Evolutionary conservation across 1,140 invertebrate species (phyloP), one percentile per base, ranked within the genome.

Genomic region (Nomia melanderi): DNA sequence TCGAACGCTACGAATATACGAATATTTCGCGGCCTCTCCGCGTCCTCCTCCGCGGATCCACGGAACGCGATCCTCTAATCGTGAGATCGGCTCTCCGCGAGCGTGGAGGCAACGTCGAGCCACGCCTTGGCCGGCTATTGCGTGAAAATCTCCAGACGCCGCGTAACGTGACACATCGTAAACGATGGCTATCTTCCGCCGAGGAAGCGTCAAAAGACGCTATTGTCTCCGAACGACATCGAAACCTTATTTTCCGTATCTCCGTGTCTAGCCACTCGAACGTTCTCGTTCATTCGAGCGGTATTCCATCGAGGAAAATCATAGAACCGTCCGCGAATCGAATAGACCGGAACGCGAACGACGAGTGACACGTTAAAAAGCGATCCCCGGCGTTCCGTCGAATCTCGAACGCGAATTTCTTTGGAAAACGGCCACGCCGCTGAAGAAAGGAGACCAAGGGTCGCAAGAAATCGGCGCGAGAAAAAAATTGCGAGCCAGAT

Each of bases 401-500:
- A 44, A 59, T 12, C 33, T n/a, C 23, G 25, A n/a, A n/a, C 25
- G 12, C 65, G 17, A 60, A 63, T 73, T 53, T 7, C 7, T 14
- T 23, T 0, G 65, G 73, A 60, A 75, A 67, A 75, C 17, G 39
- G 20, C 14, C 53, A 4, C 4, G 25, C 1, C 20, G 20, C 6
- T 23, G 65, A 57, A 44, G 54, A 50, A 69, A 76, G 54, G 77
- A 77, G 74, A 65, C 39, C 72, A 66, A 76, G 74, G 67, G 17
- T 41, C 66, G 63, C 72, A 79, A 84, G 79, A 81, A 82, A 78
- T 59, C 27, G 57, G 29, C 50, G 66, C 14, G 29, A 1, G 27
- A 71, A 67, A 66, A 78, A 84, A 85, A 79, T 84, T 73, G 65
- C 69, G 20, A 41, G 76, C 54, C 84, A 82, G 83, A 79, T 84